Percentiles rank a stretch among this genome's conserved stretches.
phyloP scores from a whole-genome alignment of 37 sponge, comb jelly and placozoan genomes.

The Trichoplax adhaerens region DNA sequence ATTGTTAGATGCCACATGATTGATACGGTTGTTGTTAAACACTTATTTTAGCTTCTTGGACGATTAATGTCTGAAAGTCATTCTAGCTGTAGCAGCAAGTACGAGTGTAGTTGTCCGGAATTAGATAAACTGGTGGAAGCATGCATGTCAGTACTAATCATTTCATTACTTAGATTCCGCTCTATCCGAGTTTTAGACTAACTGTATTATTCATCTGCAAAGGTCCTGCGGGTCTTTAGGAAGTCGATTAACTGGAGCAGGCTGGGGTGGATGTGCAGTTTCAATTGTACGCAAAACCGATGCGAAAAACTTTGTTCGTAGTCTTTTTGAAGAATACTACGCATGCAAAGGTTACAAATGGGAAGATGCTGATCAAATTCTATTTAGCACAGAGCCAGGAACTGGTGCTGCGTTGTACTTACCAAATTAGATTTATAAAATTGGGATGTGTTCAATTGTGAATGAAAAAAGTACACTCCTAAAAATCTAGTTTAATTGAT shows the following conservation, averaged over 20 bases:
- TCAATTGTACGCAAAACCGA: slow-evolving; percentile 42
- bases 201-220: not conserved
- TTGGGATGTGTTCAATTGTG: too few species aligned
- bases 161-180: too few species aligned
- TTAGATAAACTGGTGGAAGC: slow-evolving; percentile 58
- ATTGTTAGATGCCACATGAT: not conserved
- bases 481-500: too few species aligned
- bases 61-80: slow-evolving; percentile 83
- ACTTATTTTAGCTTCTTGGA: slow-evolving; percentile 34
- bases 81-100: slow-evolving; percentile 53
- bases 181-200: not conserved
- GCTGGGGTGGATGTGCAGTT: slow-evolving; percentile 94
- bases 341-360: too few species aligned
- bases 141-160: not conserved
- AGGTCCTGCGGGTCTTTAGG: slow-evolving; percentile 53
- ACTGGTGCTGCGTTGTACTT: slow-evolving; percentile 35
- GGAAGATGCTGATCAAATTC: slow-evolving; percentile 1
- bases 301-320: slow-evolving; percentile 6
- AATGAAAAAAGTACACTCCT: too few species aligned
- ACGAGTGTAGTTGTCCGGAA: slow-evolving; percentile 74
- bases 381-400: slow-evolving; percentile 67
- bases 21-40: not conserved
- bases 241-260: slow-evolving; percentile 87
- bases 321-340: too few species aligned
- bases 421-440: too few species aligned